These are phyloP conservation scores for Pomacea canaliculata DNA, from an alignment of 2,888 invertebrate species.

Conservation along the genomic window DNA sequence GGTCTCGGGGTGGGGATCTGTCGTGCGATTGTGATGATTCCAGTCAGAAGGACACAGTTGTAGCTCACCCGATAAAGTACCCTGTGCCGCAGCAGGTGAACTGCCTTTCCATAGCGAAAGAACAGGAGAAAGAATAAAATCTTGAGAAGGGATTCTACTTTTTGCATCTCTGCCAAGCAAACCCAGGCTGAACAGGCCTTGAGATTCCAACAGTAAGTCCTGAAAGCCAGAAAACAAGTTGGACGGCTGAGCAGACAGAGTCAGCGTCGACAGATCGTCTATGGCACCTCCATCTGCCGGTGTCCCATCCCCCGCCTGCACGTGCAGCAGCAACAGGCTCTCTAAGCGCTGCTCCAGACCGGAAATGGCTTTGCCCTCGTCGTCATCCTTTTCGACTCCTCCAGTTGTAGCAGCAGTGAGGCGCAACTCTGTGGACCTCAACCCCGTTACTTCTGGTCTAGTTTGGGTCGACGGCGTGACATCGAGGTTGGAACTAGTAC, in stretches of 20 bases:
- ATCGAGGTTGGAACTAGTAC: too few species aligned
- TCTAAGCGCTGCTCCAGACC: slow-evolving; percentile 6
- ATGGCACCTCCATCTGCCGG: neutral
- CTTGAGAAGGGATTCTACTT: too few species aligned
- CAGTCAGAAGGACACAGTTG: too few species aligned
- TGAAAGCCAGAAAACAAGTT: slow-evolving; percentile 13
- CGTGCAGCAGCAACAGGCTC: slow-evolving; percentile 10
- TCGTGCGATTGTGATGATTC: too few species aligned
- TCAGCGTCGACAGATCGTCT: neutral
- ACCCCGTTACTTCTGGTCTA: neutral
- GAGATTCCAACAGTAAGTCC: slow-evolving; percentile 9
- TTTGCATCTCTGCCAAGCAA: too few species aligned
- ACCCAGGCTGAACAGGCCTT: neutral
- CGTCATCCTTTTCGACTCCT: neutral
- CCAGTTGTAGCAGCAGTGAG: neutral
- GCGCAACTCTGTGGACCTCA: slow-evolving; percentile 10
- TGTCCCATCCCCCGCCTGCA: neutral
- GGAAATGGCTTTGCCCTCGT: neutral
- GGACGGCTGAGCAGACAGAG: neutral
- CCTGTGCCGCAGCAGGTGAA: too few species aligned
- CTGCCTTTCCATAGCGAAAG: too few species aligned
- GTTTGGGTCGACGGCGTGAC: too few species aligned
- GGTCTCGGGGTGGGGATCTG: too few species aligned
- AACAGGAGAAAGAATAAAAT: too few species aligned
- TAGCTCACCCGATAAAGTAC: too few species aligned